Base-by-base conservation (phyloP, 2,113 vertebrate genomes). In the Boleophthalmus pectinirostris region DNA sequence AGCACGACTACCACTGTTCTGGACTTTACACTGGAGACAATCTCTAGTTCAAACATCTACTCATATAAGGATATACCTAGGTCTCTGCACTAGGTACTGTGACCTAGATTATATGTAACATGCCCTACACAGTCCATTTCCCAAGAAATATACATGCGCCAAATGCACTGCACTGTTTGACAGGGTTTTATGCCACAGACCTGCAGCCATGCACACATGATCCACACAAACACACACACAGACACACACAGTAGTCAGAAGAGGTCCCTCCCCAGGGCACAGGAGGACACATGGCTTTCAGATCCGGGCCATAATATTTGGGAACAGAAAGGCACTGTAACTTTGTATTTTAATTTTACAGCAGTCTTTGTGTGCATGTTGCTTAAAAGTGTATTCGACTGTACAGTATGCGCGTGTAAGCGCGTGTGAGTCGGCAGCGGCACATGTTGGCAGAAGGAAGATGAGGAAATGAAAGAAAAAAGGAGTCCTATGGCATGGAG, bases 401-500 rank as follows among this genome's bases (percentile, higher is more conserved):
- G 63, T 82, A 81, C 72, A 70, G 61, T 61, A 65, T 57, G n/a
- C 8, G 43, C 45, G 21, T 23, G 45, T 49, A 66, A 46, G 54
- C 45, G 49, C 18, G 69, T 38, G 64, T 16, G 74, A 70, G 74
- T 20, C 71, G 75, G 73, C 76, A 89, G 82, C 80, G 71, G 84
- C 87, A 88, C 89, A 90, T 88, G 90, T 88, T 88, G 82, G 82
- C 71, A 84, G 73, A 77, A 87, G 81, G 79, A 88, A 86, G 87
- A 90, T 79, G 73, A 89, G 86, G 89, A 90, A 91, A 90, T 86
- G 85, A 86, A 88, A 87, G 85, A 82, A 82, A 29, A 90, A 86
- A 80, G 74, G 43, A 88, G 79, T 89, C 78, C 73, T 72, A 72
- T 81, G 61, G 84, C 85, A 85, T 73, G 78, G 51, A 91, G 56